Base-by-base conservation (phyloP, 2,888 invertebrate species). In the Drosophila emarginata region DNA sequence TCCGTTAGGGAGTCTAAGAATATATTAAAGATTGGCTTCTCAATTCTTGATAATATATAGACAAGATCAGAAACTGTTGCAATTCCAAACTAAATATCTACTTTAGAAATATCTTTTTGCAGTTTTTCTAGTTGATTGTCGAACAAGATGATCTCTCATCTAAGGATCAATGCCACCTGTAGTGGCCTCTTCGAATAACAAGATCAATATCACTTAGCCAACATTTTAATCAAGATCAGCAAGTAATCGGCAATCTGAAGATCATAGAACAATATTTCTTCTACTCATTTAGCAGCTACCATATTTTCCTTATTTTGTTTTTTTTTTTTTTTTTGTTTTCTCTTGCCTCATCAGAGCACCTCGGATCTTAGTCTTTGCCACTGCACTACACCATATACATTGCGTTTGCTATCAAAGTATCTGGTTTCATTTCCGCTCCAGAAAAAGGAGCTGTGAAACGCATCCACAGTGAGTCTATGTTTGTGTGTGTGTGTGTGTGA, bases 401-500 rank as follows among this genome's bases (percentile, higher is more conserved):
- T 57, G 74, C 71, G 71, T 71, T 65, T 45, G 62, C 80, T 76
- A 76, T 78, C 77, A 84, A 78, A 88, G 90, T 90, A 90, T 90
- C 90, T 91, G 89, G 90, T 90, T 90, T 90, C 90, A 89, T 89
- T 91, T 90, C 90, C 90, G 90, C 82, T 90, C 89, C 70, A 3
- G 18, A 40, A 53, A 52, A 80, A 86, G 82, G 88, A 83, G 86
- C 88, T 88, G 81, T 74, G 66, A 76, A 83, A 86, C 79, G 65
- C 69, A 74, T 67, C 58, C 63, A 54, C 59, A 58, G 54, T 50
- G 32, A 39, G 28, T 37, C 56, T 45, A 21, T 37, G 15, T 54
- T 21, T 37, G 2, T 37, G 4, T 12, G 11, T 11, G n/a, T 37
- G 37, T 37, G 37, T 37, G 37, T 45, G 40, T 45, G 18, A 45